Base-by-base conservation (phyloP, 2,797 vertebrate genomes). In the Synaphobranchus kaupii region DNA sequence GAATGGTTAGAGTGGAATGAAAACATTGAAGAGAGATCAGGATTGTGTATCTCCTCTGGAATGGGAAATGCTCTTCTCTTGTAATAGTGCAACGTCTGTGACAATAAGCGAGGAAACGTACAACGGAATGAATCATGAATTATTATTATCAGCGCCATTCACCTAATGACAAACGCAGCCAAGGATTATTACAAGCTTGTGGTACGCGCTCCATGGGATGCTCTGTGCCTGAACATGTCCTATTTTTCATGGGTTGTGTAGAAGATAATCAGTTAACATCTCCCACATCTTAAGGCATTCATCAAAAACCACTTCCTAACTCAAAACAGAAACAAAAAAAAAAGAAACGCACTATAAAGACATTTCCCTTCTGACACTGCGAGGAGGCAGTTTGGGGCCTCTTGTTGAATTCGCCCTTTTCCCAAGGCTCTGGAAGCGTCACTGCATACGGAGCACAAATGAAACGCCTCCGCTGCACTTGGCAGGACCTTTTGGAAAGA, bases 401-500 rank as follows among this genome's bases (percentile, higher is more conserved):
- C 39, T 6, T 22, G 17, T 47, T 7, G 28, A 47, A 15, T 31
- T 47, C 0, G 48, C 31, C 82, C 50, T 82, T 83, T 28, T 83
- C 82, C 52, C 31, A 54, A 54, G 28, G 82, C 50, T n/a, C 52
- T 84, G 15, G 83, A 60, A 84, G 28, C n/a, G 28, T 4, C 25
- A 39, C n/a, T 58, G 83, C 15, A 10, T 28, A 84, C 56, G 25
- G 54, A 58, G 83, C 82, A 83, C 48, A 17, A 34, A 56, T 13
- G 10, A 31, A 56, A 31, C 48, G 25, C 47, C 44, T 76, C 31
- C 28, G 5, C 15, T 25, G 28, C 52, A 28, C 82, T 83, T 83
- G 82, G 82, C 52, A 48, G n/a, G 56, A 1, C 6, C 83, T 39
- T 58, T 56, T 84, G 54, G 52, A 84, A 84, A 84, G n/a, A 39